Evolutionary conservation across 1,140 invertebrate genomes (phyloP).

Genomic region (Parapsyche elsis): DNA sequence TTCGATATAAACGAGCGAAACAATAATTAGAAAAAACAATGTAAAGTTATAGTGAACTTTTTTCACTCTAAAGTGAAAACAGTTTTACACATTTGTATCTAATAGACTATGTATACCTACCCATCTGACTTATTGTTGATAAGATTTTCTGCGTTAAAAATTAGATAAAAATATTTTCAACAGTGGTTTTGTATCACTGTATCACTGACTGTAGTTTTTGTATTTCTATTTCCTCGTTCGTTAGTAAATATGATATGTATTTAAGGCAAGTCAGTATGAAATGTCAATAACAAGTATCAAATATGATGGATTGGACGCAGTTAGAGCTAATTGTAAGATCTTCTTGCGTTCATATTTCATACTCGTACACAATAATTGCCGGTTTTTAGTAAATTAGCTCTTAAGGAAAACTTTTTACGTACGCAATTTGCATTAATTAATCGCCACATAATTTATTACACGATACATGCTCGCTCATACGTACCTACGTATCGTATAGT

Average conservation of each 20-base stretch:
- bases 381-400: background rate
- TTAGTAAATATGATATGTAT: no score
- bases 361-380: conserved; percentile 7
- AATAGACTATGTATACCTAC: no score
- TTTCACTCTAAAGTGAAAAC: background rate
- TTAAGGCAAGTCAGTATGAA: no score
- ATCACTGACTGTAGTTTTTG: no score
- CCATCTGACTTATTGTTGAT: no score
- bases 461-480: background rate
- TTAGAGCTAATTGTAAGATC: background rate
- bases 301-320: background rate
- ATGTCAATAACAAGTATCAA: no score
- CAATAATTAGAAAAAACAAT: background rate
- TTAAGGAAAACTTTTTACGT: conserved; percentile 4
- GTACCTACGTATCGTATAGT: background rate
- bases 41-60: background rate
- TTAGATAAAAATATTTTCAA: no score
- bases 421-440: conserved; percentile 22
- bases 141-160: no score
- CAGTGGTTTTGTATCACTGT: no score
- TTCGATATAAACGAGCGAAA: conserved; percentile 9
- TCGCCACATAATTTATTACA: conserved; percentile 16
- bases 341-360: background rate
- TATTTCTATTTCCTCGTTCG: no score
- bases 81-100: no score